Evolutionary conservation across 2,113 vertebrate genomes (phyloP), one percentile per base, ranked within the genome.

Genomic region (Trichomycterus rosablanca): DNA sequence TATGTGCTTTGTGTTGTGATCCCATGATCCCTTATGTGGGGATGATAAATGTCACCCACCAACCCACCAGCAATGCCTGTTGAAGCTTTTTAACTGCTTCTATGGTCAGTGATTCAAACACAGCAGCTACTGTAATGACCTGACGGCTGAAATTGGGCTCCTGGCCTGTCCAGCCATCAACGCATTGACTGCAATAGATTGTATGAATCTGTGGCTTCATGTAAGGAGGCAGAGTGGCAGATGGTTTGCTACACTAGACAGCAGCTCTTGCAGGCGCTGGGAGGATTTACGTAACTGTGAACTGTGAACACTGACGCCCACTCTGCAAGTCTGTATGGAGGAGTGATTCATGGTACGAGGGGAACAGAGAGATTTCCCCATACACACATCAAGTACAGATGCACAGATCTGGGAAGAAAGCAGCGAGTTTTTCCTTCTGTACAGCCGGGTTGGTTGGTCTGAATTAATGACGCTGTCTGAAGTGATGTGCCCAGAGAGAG

Each of bases 221-320:
- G 73, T 75, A 70, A 56, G 61, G 67, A 75, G 63, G 65, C 28
- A 7, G 67, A 63, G 61, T 28, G 74, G 74, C 83, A 88, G 84
- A 87, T 85, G 84, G 85, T 71, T 77, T 79, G 81, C 59, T 63
- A 67, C 69, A 67, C 77, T 81, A 81, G 84, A 83, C 81, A 75
- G 72, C 81, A 82, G 77, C 80, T 75, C 74, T 49, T 22, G 67
- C 75, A 75, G 76, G 80, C 71, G 53, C 77, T 66, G 78, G 22
- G 37, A 74, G 68, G 69, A 74, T 76, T 80, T 80, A 71, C 62
- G 73, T 82, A 78, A 84, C 74, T 67, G 75, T 60, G 52, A 81
- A 57, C 62, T 69, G 59, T 74, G 72, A 77, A 63, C 58, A 66
- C 62, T 56, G 69, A 83, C 81, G 74, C 86, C 84, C 80, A 82